A percentile compares a stretch with the other conserved stretches of the same genome.
These are phyloP conservation scores for Sebastes vulpes DNA, from an alignment of 2,797 vertebrate species.

Conservation along the genomic window DNA sequence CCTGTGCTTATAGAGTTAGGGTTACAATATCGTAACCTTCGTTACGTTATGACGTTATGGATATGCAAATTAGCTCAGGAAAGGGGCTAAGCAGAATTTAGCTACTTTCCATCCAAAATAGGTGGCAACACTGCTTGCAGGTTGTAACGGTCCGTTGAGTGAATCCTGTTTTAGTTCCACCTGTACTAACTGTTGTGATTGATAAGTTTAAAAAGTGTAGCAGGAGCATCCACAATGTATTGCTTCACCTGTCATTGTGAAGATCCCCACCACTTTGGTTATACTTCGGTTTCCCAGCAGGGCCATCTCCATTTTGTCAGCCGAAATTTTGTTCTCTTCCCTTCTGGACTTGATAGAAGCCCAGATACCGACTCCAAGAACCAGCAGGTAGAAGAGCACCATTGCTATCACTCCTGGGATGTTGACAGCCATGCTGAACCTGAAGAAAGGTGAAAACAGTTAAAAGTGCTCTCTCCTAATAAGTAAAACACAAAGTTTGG, in stretches of 20 bases:
- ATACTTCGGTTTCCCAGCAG: conserved; percentile 48
- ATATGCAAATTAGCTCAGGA: too few relatives aligned
- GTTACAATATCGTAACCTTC: too few relatives aligned
- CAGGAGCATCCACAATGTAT: background rate
- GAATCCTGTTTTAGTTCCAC: background rate
- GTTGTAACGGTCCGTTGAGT: too few relatives aligned
- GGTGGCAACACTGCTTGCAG: too few relatives aligned
- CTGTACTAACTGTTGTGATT: background rate
- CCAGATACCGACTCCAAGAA: conserved; percentile 58
- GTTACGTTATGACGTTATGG: too few relatives aligned
- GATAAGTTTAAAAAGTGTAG: background rate
- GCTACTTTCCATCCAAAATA: too few relatives aligned
- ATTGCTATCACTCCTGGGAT: conserved; percentile 47
- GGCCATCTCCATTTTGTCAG: conserved; percentile 29
- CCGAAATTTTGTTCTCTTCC: conserved; percentile 11
- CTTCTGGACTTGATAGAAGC: conserved; percentile 43
- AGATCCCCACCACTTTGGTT: conserved; percentile 38
- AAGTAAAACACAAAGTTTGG: background rate
- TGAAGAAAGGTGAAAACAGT: background rate
- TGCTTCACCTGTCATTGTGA: conserved; percentile 56
- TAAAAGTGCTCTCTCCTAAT: background rate
- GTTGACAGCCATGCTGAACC: conserved; percentile 33
- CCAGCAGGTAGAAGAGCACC: conserved; percentile 53
- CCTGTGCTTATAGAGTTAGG: too few relatives aligned
- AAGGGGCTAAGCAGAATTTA: too few relatives aligned